Evolutionary conservation across 2,888 invertebrate genomes (phyloP), one percentile per base, ranked within the genome.

Genomic region (Hyppa rectilinea): DNA sequence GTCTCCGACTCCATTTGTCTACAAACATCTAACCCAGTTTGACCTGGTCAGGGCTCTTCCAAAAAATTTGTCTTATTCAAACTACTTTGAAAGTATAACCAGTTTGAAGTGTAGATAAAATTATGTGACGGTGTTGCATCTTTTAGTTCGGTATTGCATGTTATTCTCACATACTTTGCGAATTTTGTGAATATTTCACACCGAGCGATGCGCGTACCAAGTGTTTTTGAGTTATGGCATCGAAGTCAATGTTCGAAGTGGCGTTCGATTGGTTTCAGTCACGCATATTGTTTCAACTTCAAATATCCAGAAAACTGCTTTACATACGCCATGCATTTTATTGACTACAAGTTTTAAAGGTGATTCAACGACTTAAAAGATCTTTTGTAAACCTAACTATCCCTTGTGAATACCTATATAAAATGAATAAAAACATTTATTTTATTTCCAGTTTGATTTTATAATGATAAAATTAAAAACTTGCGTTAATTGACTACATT

Each of bases 161-260:
- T 20, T 43, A 31, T n/a, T 23, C 43, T 14, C n/a, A 55, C 23
- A 40, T 64, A 60, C 55, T 62, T 47, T 23, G 38, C 50, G 20
- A 59, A 56, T 40, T 4, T 36, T 64, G 58, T 50, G 20, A 40
- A 55, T n/a, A 64, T 61, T 65, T 70, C 56, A 58, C 61, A 26
- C 52, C 14, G 17, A 50, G 23, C 17, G 29, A n/a, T 66, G 23
- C 9, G 2, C 12, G 9, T 68, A 31, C 9, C 26, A 31, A 31
- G 38, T 36, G 17, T 6, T 23, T 52, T 61, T 47, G 40, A 47
- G 12, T 49, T 31, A 75, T n/a, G 20, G 14, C 36, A 50, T 60
- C 38, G 40, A 72, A 72, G 62, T 56, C 64, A 67, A 67, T 43
- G 72, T 56, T 60, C 55, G 61, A 53, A 36, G 67, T 61, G 70